A percentile compares a stretch with the other conserved stretches of the same genome.
These are phyloP conservation scores for Oedothorax gibbosus DNA, from an alignment of 1,140 invertebrate genomes.

Conservation along the genomic window DNA sequence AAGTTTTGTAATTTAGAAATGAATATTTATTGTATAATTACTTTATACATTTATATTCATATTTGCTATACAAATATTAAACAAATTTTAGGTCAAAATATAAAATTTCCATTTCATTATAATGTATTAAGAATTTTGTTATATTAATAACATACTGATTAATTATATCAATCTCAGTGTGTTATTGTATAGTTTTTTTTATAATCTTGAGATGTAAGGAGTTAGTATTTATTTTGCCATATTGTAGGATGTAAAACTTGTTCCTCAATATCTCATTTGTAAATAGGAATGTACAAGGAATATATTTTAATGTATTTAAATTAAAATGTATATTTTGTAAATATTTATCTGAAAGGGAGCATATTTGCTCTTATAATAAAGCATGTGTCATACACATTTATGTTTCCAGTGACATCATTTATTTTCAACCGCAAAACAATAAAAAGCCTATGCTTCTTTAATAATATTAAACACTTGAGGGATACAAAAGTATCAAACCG, in stretches of 20 bases:
- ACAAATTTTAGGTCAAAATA: background rate
- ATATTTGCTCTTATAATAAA: too few species aligned
- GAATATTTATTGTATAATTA: background rate
- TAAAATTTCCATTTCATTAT: background rate
- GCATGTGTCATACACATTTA: too few species aligned
- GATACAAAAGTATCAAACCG: too few species aligned
- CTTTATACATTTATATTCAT: background rate
- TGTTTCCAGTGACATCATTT: too few species aligned
- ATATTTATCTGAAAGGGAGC: background rate
- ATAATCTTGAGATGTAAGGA: slow-evolving; percentile 2
- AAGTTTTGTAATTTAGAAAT: too few species aligned
- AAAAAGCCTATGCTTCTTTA: too few species aligned
- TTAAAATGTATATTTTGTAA: slow-evolving; percentile 47
- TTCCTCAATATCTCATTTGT: slow-evolving; percentile 40
- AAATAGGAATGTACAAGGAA: slow-evolving; percentile 13
- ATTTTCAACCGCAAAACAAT: too few species aligned
- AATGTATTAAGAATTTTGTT: background rate
- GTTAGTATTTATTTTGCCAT: slow-evolving; percentile 34
- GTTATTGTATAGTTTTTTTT: background rate
- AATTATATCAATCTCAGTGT: background rate
- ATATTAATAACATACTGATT: background rate
- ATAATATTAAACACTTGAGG: too few species aligned
- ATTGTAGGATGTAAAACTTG: slow-evolving; percentile 24
- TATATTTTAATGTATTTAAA: slow-evolving; percentile 22
- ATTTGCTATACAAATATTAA: background rate